Evolutionary conservation across 2,888 invertebrate species (phyloP), one percentile per base, ranked within the genome.

Genomic region (Lasioglossum figueresi): DNA sequence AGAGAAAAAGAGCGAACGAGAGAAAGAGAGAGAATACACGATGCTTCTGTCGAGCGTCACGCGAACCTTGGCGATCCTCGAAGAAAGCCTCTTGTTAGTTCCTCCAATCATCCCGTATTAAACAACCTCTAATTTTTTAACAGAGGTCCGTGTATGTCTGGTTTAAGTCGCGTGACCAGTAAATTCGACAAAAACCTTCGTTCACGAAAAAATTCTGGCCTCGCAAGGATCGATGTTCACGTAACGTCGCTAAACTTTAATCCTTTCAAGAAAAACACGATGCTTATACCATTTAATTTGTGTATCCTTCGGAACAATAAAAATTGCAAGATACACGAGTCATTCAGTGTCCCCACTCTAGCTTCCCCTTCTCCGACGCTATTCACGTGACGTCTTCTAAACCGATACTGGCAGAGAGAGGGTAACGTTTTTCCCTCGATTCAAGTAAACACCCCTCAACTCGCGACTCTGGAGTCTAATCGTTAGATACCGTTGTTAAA

Each of bases 81-180:
- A 85, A 63, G 80, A 82, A 84, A 82, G 76, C 80, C 74, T 84
- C 88, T 90, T 79, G 89, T 89, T 91, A 83, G 83, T 77, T 83
- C 80, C 83, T 84, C 80, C 86, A 86, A 90, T 56, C 79, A 19
- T 48, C 59, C 40, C n/a, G 34, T 68, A 83, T 88, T 79, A 85
- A 91, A 88, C 88, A 87, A 86, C 76, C 79, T 84, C 77, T 86
- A 89, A 90, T 89, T 79, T 71, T 76, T 73, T 78, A 40, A 74
- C 59, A 78, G 68, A 34, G 43, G 75, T 76, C 74, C 82, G 34
- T 79, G 27, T 76, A n/a, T 72, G 79, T 78, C 76, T 66, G 56
- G 76, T 75, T 71, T 68, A 73, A 59, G 78, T 80, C 78, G 34
- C 75, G 48, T 31, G n/a, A 63, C 75, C 71, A 16, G 40, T 16